Conservation (phyloP, 2,888 invertebrate genomes). For the Dolichopus griseipennis region DNA sequence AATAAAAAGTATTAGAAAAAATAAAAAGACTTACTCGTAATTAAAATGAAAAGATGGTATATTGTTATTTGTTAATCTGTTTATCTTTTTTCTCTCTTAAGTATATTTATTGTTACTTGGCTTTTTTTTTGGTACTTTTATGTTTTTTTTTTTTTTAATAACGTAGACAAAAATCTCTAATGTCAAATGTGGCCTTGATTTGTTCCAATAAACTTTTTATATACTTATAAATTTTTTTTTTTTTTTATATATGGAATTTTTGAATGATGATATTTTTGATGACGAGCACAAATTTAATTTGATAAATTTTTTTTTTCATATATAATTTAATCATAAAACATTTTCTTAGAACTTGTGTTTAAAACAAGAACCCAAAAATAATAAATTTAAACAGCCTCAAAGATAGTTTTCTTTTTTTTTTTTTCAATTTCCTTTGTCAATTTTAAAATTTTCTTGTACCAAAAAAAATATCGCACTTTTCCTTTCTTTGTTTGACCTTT, state of each 20-base stretch:
- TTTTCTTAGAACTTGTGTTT: too few species aligned
- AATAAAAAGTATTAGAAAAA: background rate
- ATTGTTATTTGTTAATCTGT: background rate
- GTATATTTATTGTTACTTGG: too few species aligned
- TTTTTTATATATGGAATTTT: too few species aligned
- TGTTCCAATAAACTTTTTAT: background rate
- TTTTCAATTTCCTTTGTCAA: background rate
- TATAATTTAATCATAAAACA: background rate
- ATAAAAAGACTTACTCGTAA: background rate
- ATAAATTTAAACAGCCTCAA: background rate
- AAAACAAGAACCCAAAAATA: background rate
- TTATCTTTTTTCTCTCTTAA: too few species aligned
- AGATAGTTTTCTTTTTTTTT: background rate
- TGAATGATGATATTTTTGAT: background rate
- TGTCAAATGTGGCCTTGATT: background rate
- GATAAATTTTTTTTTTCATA: background rate
- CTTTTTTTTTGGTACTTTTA: too few species aligned
- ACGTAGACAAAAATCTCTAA: background rate
- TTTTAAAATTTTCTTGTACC: background rate
- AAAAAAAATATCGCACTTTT: slow-evolving; percentile 1
- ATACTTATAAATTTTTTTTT: too few species aligned
- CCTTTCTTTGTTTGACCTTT: background rate
- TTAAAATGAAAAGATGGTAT: background rate
- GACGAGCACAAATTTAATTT: background rate
- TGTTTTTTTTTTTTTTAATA: too few species aligned